Conservation (phyloP, 2,888 invertebrate species). For the Halocaridina rubra region DNA sequence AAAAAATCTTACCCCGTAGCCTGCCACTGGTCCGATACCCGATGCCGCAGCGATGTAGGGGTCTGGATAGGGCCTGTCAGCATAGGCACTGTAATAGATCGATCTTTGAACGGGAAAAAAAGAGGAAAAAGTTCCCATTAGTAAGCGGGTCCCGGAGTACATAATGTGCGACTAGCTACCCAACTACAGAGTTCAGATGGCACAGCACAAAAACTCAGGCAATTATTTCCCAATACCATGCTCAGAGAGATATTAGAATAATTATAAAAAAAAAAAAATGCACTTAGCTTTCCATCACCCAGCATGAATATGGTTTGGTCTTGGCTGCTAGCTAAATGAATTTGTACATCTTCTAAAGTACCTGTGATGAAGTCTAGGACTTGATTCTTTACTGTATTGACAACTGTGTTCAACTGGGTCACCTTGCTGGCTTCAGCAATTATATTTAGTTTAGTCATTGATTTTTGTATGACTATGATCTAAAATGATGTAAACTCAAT, state of each 20-base stretch:
- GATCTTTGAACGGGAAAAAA: constrained; percentile 56
- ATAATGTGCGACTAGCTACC: constrained; percentile 46
- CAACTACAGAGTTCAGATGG: constrained; percentile 44
- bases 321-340: no score
- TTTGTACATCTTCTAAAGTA: no score
- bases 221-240: constrained; percentile 38
- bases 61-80: constrained; percentile 63
- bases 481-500: no score
- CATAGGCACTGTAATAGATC: constrained; percentile 61
- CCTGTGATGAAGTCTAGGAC: no score
- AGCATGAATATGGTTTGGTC: constrained; percentile 5
- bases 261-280: constrained; percentile 22
- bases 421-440: no score
- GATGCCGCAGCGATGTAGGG: constrained; percentile 63
- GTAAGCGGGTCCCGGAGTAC: constrained; percentile 60
- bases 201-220: constrained; percentile 56
- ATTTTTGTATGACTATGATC: no score
- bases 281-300: constrained; percentile 44
- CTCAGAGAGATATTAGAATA: constrained; percentile 47
- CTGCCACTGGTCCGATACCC: constrained; percentile 91
- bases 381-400: no score
- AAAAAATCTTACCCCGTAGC: constrained; percentile 94
- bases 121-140: constrained; percentile 52
- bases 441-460: no score
- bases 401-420: no score